phyloP scores from a whole-genome alignment of 2,888 invertebrate genomes.

The Crematogaster levior region DNA sequence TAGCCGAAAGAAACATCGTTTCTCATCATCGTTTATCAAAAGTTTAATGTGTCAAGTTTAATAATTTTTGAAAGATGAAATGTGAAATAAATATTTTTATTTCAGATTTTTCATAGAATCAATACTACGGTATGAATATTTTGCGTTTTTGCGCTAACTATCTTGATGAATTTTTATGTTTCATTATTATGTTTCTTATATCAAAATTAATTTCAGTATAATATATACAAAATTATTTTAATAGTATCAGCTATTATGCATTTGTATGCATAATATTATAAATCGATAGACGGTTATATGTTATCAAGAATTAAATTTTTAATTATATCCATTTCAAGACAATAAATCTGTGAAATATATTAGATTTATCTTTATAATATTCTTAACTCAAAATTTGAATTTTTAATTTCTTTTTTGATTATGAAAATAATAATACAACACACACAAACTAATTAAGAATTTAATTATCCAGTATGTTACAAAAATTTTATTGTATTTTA shows the following conservation, averaged over 20 bases:
- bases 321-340: neutral
- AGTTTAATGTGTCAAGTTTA: neutral
- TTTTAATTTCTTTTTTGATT: neutral
- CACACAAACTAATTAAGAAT: too few relatives aligned
- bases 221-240: neutral
- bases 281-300: neutral
- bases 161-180: neutral
- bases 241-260: neutral
- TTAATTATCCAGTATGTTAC: neutral
- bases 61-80: neutral
- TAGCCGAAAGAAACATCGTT: neutral
- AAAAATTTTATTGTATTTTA: too few relatives aligned
- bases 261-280: neutral
- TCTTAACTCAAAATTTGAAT: neutral
- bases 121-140: neutral
- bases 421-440: neutral
- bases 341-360: neutral
- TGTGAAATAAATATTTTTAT: neutral
- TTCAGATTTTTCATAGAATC: neutral
- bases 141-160: neutral
- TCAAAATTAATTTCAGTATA: neutral
- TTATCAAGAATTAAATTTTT: neutral
- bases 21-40: too few relatives aligned
- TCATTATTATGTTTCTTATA: neutral
- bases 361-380: neutral